Percentiles rank a stretch among this genome's conserved stretches.
phyloP scores from a whole-genome alignment of 37 sponge, comb jelly and placozoan species.

The Halisarca cf. caerulea region DNA sequence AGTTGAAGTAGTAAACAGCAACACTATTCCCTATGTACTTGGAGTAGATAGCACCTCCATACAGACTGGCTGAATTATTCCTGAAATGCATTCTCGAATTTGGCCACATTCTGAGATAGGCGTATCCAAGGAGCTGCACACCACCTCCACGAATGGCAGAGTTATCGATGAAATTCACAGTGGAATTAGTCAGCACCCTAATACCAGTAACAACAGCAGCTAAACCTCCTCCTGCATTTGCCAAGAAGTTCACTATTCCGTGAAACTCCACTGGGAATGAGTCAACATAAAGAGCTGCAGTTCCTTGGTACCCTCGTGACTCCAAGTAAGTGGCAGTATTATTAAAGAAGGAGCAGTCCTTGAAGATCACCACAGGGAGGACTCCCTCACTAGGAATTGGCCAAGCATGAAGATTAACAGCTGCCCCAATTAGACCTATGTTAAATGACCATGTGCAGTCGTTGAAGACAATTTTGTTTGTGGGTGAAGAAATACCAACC shows the following conservation, averaged over 20 bases:
- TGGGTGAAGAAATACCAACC: not conserved
- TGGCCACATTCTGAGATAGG: slow-evolving; percentile 22
- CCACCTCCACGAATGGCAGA: slow-evolving; percentile 48
- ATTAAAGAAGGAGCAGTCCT: slow-evolving; percentile 12
- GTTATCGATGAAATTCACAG: slow-evolving; percentile 21
- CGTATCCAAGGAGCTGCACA: slow-evolving; percentile 30
- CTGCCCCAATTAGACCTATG: slow-evolving; percentile 39
- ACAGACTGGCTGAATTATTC: slow-evolving; percentile 21
- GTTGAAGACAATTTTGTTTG: slow-evolving; percentile 33
- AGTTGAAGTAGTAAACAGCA: slow-evolving; percentile 20
- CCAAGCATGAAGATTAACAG: slow-evolving; percentile 20
- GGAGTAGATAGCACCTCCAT: slow-evolving; percentile 64
- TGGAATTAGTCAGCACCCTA: not conserved
- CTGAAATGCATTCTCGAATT: slow-evolving; percentile 17
- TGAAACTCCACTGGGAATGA: slow-evolving; percentile 28
- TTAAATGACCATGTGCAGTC: slow-evolving; percentile 21
- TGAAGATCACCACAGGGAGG: not conserved
- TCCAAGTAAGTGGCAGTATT: slow-evolving; percentile 1
- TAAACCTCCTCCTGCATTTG: slow-evolving; percentile 53
- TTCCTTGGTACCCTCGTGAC: not conserved
- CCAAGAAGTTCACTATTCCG: slow-evolving; percentile 4
- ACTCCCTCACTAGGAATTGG: slow-evolving; percentile 2
- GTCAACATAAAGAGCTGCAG: slow-evolving; percentile 51
- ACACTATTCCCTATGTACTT: slow-evolving; percentile 38
- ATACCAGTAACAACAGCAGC: slow-evolving; percentile 34